Percentiles rank a stretch among this genome's conserved stretches.
phyloP scores from a whole-genome alignment of 2,797 vertebrate species.

The Nyctalus aviator region DNA sequence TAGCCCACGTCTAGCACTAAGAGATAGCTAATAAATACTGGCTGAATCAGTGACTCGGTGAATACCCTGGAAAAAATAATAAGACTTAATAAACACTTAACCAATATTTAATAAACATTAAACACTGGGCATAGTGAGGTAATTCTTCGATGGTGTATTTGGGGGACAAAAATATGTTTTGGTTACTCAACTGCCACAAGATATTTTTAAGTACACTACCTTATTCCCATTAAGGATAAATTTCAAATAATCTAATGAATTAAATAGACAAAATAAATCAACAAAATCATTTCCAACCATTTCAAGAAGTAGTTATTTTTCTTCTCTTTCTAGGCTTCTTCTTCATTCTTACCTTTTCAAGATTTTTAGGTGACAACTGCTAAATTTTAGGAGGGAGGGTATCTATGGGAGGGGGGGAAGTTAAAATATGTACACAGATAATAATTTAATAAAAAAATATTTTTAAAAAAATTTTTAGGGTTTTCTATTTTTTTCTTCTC shows the following conservation, averaged over 20 bases:
- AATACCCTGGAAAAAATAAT: not conserved
- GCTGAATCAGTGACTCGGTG: not conserved
- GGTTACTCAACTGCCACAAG: not conserved
- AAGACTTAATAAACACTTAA: not conserved
- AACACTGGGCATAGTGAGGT: not conserved
- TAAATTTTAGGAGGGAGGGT: not conserved
- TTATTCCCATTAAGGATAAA: slow-evolving; percentile 3
- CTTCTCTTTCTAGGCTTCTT: not conserved
- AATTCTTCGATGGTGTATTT: not conserved
- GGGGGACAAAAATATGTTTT: not conserved
- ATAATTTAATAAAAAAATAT: too few species aligned
- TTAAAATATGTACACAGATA: too few species aligned
- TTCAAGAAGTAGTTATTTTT: not conserved
- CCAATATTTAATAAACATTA: not conserved
- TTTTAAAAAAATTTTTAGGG: too few species aligned
- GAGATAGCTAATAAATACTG: not conserved
- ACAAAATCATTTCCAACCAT: not conserved
- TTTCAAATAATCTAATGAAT: slow-evolving; percentile 30
- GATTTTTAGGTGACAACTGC: slow-evolving; percentile 25
- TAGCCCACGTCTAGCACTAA: not conserved
- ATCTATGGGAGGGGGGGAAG: too few species aligned
- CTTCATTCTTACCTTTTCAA: slow-evolving; percentile 16
- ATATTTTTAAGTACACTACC: not conserved
- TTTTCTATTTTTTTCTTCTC: slow-evolving; percentile 62
- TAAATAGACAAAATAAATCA: not conserved